Conservation (phyloP, 2,888 invertebrate genomes). For the Petrolisthes cinctipes region DNA sequence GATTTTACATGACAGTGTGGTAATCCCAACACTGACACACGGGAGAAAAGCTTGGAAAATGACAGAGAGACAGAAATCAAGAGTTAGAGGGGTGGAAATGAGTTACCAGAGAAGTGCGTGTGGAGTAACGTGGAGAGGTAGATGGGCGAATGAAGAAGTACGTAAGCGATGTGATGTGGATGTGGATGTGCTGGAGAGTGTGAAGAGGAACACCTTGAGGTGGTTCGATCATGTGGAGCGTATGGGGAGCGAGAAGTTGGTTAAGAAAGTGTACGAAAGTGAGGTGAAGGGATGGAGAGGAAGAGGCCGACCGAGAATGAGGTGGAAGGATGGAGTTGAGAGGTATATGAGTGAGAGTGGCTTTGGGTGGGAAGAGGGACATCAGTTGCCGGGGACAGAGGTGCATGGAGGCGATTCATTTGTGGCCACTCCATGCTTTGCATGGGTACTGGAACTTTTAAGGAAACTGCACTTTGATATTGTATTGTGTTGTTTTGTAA, state of each 20-base stretch:
- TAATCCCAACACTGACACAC: neutral
- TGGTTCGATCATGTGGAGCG: neutral
- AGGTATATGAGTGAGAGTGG: neutral
- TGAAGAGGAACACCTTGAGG: neutral
- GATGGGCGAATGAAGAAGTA: slow-evolving; percentile 5
- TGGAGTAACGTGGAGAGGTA: neutral
- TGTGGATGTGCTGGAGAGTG: neutral
- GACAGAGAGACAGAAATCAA: neutral
- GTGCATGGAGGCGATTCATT: neutral
- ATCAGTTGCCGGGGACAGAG: neutral
- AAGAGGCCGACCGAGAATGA: neutral
- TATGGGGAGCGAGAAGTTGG: neutral
- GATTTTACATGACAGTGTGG: neutral
- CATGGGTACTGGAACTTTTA: neutral
- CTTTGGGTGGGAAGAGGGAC: neutral
- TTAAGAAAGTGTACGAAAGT: neutral
- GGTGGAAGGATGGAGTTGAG: neutral
- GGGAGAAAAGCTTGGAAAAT: neutral
- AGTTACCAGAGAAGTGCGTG: slow-evolving; percentile 10
- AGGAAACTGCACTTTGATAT: too few species aligned
- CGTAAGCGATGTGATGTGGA: neutral
- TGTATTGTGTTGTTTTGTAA: neutral
- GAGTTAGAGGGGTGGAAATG: slow-evolving; percentile 7
- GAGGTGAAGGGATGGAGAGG: neutral
- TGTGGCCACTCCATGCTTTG: neutral